Percentiles rank a stretch among this genome's conserved stretches.
These are phyloP conservation scores for Dermatemys mawii DNA, from an alignment of 2,113 vertebrate genomes.

Conservation along the genomic window DNA sequence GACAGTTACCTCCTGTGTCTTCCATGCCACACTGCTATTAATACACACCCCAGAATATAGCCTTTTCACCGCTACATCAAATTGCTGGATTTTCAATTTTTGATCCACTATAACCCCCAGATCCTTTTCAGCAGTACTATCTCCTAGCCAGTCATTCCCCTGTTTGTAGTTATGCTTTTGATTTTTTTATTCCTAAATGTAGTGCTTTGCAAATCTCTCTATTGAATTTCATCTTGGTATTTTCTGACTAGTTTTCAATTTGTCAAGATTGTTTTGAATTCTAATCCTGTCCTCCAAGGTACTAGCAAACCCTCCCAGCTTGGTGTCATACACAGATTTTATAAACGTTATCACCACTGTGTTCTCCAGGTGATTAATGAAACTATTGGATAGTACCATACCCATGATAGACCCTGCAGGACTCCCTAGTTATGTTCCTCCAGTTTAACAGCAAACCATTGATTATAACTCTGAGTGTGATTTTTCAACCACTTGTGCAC, in stretches of 20 bases:
- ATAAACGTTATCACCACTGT: neutral
- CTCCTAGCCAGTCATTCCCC: neutral
- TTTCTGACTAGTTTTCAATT: neutral
- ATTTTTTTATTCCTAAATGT: neutral
- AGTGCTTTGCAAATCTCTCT: neutral
- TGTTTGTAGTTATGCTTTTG: neutral
- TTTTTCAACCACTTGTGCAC: neutral
- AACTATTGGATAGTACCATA: neutral
- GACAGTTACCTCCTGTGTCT: neutral
- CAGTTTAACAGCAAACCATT: neutral
- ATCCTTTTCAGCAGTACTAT: neutral
- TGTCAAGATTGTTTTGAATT: neutral
- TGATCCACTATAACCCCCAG: neutral
- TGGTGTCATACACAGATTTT: neutral
- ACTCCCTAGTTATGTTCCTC: neutral
- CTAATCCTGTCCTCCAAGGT: neutral
- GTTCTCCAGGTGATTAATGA: neutral
- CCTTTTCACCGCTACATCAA: neutral
- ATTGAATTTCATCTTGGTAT: neutral
- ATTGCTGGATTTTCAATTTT: neutral
- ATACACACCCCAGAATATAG: neutral
- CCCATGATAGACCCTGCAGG: neutral
- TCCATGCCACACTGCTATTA: neutral
- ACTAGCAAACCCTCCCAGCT: neutral
- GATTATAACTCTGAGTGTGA: neutral